Percentiles rank a stretch among this genome's conserved stretches.
phyloP scores from a whole-genome alignment of 1,140 invertebrate genomes.

The Dendrolimus punctatus region DNA sequence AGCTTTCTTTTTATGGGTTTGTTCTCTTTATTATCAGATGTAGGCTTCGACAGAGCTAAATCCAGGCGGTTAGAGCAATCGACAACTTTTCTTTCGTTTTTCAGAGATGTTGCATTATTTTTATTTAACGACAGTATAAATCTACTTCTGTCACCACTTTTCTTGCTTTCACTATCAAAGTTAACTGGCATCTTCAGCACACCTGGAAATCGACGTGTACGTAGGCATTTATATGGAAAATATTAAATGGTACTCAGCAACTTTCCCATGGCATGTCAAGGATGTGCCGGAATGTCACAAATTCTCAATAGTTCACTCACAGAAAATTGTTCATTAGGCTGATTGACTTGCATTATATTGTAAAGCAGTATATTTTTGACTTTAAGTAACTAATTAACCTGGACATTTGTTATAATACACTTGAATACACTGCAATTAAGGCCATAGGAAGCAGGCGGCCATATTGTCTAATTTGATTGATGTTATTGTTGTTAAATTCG shows the following conservation, averaged over 20 bases:
- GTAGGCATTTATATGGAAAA: constrained; percentile 20
- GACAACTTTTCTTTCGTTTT: constrained; percentile 35
- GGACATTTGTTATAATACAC: constrained; percentile 40
- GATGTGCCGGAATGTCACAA: constrained; percentile 27
- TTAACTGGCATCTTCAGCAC: constrained; percentile 71
- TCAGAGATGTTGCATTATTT: constrained; percentile 58
- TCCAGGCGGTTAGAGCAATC: constrained; percentile 25
- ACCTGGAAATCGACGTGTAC: constrained; percentile 45
- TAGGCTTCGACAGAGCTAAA: constrained; percentile 21
- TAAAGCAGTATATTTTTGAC: constrained; percentile 43
- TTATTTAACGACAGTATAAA: constrained; percentile 58
- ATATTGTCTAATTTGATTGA: constrained; percentile 36
- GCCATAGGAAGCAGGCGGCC: constrained; percentile 41
- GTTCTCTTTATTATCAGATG: constrained; percentile 50
- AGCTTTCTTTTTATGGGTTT: constrained; percentile 50
- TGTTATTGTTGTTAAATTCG: constrained; percentile 8
- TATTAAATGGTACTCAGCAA: constrained; percentile 26
- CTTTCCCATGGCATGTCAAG: constrained; percentile 47
- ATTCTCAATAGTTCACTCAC: constrained; percentile 41
- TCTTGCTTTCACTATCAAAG: constrained; percentile 58
- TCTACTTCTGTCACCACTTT: constrained; percentile 59
- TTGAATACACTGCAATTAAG: constrained; percentile 43
- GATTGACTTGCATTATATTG: constrained; percentile 62
- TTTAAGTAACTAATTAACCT: constrained; percentile 37
- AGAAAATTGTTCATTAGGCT: constrained; percentile 40